phyloP scores from a whole-genome alignment of 2,888 invertebrate genomes.

The Cryptophagus acutangulus region DNA sequence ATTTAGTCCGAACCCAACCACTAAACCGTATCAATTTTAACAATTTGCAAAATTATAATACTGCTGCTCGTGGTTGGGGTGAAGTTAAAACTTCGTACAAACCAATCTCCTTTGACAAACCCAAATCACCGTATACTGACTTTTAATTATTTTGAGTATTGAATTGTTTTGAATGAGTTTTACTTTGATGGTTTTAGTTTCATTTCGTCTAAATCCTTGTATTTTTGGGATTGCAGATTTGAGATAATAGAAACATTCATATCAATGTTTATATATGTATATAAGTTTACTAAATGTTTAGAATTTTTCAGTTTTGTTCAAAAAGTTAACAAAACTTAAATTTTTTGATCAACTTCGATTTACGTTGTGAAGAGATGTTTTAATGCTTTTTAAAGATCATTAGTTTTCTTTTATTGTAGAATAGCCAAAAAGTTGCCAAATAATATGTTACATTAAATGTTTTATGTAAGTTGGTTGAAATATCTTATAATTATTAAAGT shows the following conservation, averaged over 20 bases:
- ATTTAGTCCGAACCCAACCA: slow-evolving; percentile 12
- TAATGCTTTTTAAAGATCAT: too few species aligned
- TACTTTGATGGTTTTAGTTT: slow-evolving; percentile 6
- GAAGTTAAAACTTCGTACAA: slow-evolving; percentile 64
- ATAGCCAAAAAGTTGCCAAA: too few species aligned
- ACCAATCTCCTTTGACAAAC: slow-evolving; percentile 64
- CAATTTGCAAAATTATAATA: slow-evolving; percentile 64
- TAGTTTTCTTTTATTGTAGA: too few species aligned
- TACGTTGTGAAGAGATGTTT: too few species aligned
- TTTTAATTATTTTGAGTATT: slow-evolving; percentile 22
- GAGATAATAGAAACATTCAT: slow-evolving; percentile 13
- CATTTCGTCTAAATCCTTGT: slow-evolving; percentile 20
- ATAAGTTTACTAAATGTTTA: too few species aligned
- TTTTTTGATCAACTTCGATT: too few species aligned
- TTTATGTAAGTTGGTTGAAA: slow-evolving; percentile 31
- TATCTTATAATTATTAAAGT: slow-evolving; percentile 24
- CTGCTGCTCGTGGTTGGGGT: slow-evolving; percentile 79
- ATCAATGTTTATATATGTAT: too few species aligned
- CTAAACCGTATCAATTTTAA: slow-evolving; percentile 29
- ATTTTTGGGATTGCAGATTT: slow-evolving; percentile 20
- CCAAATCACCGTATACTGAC: slow-evolving; percentile 31
- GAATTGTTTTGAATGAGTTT: slow-evolving; percentile 8
- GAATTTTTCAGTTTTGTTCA: too few species aligned
- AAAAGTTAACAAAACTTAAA: too few species aligned
- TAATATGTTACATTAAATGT: slow-evolving; percentile 25